Base-by-base conservation (phyloP, 2,888 invertebrate species). In the Fragum whitleyi region DNA sequence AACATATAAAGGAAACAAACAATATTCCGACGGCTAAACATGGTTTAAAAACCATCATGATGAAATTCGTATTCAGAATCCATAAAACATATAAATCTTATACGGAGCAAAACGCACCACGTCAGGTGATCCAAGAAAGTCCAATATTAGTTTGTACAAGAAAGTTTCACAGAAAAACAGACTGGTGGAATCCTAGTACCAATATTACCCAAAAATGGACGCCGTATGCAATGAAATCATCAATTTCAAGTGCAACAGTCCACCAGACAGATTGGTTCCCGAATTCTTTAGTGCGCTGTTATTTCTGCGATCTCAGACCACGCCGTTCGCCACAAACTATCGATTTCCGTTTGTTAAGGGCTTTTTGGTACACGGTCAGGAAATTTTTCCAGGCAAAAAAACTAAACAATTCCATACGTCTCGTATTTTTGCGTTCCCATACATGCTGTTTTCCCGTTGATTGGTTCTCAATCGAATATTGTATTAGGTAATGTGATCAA, bases 301-400 rank as follows among this genome's bases (percentile, higher is more conserved):
- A 65, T 65, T 65, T n/a, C 65, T 23, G 65, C 65, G 42, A 65
- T 42, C 65, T 16, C 65, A 65, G 65, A 62, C 62, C 62, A 21
- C 57, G 29, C 47, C 65, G 42, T 65, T 65, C 39, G 65, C 47
- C 65, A 42, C 65, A 65, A 16, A 21, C 39, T 65, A 65, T 65
- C 42, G 65, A 65, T 65, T 65, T 65, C 65, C 65, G 28, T 65
- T 65, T 42, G 65, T 65, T 42, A 65, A 42, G 21, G 65, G 65
- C 42, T 65, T 42, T 62, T 65, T 65, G 36, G 23, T 65, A 65
- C 65, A 65, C 21, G 65, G 39, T 26, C 65, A 39, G 42, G n/a
- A 65, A 29, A 1, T 32, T 32, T 61, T 61, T 32, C 32, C 32
- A 26, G 32, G 32, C 7, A 32, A 61, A 61, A 61, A 61, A 61